Base-by-base conservation (phyloP, 2,888 invertebrate species). In the Polydrusus pterygomalis region DNA sequence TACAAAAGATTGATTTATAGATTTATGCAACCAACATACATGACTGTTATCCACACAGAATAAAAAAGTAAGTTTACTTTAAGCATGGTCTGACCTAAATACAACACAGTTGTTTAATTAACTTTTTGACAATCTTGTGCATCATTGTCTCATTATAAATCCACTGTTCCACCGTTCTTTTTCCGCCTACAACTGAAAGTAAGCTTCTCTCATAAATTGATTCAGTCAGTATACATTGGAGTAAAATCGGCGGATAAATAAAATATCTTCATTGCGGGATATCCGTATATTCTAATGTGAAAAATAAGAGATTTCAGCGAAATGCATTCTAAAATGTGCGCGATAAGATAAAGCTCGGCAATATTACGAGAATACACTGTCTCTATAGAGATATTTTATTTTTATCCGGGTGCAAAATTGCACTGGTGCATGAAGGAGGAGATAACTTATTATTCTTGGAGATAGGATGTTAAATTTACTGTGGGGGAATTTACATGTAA, bases 261-360 rank as follows among this genome's bases (percentile, higher is more conserved):
- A 38, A 15, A 60, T 38, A 30, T 60, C 9, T 15, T 8, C 15
- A 38, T 17, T 60, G 13, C 38, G 11, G 11, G 11, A 25, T 6
- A 25, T n/a, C 30, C 30, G 30, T 64, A 45, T 34, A 65, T 51
- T 38, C 15, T 65, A 65, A 65, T 65, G 65, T 47, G 49, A 65
- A 65, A 65, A 49, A 65, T 65, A 65, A 34, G 65, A 18, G 17
- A 49, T 38, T 65, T n/a, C 34, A 25, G 8, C 18, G 34, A 49
- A 65, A 65, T 65, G 51, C 49, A 65, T 65, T 65, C 51, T 34
- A 65, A 49, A 65, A 30, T 51, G 65, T 34, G 51, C 8, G 13
- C 25, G 65, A 65, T 65, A 65, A 65, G 65, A 65, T 51, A 65
- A 51, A 49, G 47, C 65, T 65, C 25, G 47, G 65, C 17, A 47